Conservation (phyloP, 2,113 vertebrate species). For the Micronycteris hirsuta region DNA sequence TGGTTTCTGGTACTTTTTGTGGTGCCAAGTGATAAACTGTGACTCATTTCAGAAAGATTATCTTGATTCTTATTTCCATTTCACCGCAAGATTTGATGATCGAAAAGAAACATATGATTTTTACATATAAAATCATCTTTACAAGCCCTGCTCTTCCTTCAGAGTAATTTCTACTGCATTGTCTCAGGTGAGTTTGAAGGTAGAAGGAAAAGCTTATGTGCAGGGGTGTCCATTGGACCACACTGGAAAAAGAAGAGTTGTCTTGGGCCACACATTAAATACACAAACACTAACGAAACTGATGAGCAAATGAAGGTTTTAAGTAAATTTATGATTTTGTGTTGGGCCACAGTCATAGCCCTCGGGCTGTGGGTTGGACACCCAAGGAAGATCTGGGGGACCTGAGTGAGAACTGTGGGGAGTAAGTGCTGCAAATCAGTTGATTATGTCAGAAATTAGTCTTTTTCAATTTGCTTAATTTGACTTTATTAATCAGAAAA, state of each 20-base stretch:
- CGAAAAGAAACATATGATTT: neutral
- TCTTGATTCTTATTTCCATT: neutral
- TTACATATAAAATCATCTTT: neutral
- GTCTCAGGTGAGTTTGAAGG: neutral
- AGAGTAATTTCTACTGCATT: neutral
- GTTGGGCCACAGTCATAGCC: no score
- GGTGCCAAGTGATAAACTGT: neutral
- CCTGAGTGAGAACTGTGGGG: neutral
- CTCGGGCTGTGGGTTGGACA: no score
- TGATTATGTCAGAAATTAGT: neutral
- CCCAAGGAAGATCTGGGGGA: neutral
- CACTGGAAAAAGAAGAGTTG: no score
- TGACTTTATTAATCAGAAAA: neutral
- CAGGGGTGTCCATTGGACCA: no score
- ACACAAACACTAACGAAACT: no score
- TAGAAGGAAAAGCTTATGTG: neutral
- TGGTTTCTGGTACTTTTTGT: neutral
- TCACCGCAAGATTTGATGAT: neutral
- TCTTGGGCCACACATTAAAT: no score
- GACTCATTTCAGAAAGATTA: neutral
- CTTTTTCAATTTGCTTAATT: conserved; percentile 25
- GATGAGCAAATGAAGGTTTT: no score
- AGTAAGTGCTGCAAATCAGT: neutral
- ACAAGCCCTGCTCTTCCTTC: neutral
- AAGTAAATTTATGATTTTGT: no score